Evolutionary conservation across 1,140 invertebrate genomes (phyloP).

Genomic region (Drosophila rufa): DNA sequence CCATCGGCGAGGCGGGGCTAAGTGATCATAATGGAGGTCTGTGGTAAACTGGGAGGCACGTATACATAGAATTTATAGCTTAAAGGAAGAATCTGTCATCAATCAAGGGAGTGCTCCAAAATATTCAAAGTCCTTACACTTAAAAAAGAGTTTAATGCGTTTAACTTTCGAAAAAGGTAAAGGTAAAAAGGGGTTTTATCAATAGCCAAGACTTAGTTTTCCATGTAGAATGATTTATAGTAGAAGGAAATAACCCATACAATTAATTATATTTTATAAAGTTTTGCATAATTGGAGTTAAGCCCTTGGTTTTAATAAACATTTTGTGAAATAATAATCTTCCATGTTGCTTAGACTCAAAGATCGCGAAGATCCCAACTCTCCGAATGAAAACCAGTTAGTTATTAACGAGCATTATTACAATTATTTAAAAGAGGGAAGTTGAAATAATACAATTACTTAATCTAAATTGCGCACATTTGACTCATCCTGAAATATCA

Average conservation of each 20-base stretch:
- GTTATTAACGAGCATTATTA: not conserved
- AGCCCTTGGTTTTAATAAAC: too few relatives aligned
- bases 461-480: not conserved
- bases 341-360: too few relatives aligned
- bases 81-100: not conserved
- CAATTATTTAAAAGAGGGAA: not conserved
- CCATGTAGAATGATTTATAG: not conserved
- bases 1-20: constrained; percentile 22
- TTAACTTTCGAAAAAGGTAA: not conserved
- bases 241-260: too few relatives aligned
- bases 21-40: constrained; percentile 19
- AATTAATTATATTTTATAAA: too few relatives aligned
- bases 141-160: not conserved
- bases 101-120: not conserved
- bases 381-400: not conserved
- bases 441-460: not conserved
- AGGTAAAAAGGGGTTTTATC: not conserved
- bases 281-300: not conserved
- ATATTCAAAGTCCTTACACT: not conserved
- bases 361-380: not conserved
- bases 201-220: not conserved
- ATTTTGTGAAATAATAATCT: not conserved
- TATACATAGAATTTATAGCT: constrained; percentile 13
- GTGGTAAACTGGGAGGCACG: not conserved
- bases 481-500: constrained; percentile 14